A percentile compares a stretch with the other conserved stretches of the same genome.
Conservation (phyloP, 2,888 invertebrate species). For the Rhimphoctona megacephalus region DNA sequence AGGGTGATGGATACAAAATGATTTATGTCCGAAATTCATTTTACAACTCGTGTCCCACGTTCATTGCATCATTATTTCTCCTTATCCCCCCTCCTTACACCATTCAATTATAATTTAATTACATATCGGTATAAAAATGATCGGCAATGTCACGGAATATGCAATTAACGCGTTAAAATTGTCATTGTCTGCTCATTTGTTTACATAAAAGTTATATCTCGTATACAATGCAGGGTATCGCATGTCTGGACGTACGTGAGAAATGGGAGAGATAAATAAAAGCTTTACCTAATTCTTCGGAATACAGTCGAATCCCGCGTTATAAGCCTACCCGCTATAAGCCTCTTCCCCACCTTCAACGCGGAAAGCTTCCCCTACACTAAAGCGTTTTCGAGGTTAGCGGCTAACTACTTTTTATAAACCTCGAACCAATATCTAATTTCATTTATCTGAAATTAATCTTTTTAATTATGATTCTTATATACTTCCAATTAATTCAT, state of each 20-base stretch:
- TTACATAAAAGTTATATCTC: neutral
- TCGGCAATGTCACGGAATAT: neutral
- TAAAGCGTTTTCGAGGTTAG: too few species aligned
- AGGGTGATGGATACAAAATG: neutral
- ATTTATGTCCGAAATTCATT: neutral
- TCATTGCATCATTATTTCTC: neutral
- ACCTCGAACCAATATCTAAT: too few species aligned
- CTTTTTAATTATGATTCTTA: too few species aligned
- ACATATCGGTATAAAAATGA: neutral
- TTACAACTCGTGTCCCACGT: too few species aligned
- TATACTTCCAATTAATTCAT: too few species aligned
- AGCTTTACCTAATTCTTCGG: neutral
- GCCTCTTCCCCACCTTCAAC: too few species aligned
- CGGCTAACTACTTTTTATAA: too few species aligned
- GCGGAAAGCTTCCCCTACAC: too few species aligned
- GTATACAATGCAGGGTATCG: neutral
- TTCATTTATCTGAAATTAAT: too few species aligned
- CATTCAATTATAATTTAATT: neutral
- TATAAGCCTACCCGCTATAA: too few species aligned
- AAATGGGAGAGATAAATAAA: neutral
- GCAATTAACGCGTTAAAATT: neutral
- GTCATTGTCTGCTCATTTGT: slow-evolving; percentile 10
- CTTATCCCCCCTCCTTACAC: neutral
- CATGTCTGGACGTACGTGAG: slow-evolving; percentile 5
- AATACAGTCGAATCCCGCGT: too few species aligned